A percentile compares a stretch with the other conserved stretches of the same genome.
Conservation (phyloP, 2,113 vertebrate species). For the Fulmarus glacialis region DNA sequence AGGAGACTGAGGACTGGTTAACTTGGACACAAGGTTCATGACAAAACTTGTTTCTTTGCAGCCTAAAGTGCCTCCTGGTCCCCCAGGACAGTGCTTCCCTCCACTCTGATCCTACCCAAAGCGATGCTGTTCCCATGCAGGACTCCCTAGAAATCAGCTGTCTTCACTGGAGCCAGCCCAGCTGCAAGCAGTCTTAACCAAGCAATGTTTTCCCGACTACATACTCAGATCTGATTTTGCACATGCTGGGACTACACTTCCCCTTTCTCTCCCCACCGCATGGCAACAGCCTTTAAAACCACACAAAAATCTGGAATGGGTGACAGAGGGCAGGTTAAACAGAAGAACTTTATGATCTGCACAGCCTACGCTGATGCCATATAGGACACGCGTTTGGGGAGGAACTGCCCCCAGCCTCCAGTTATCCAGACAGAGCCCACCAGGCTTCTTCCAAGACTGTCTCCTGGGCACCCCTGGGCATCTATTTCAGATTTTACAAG, state of each 20-base stretch:
- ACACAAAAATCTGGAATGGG: neutral
- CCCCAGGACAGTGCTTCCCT: neutral
- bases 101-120: neutral
- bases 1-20: neutral
- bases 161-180: neutral
- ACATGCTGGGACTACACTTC: neutral
- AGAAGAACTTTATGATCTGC: neutral
- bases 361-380: neutral
- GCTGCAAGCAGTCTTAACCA: neutral
- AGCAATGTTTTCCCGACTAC: neutral
- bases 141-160: neutral
- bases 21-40: neutral
- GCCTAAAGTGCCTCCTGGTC: neutral
- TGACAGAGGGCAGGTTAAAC: neutral
- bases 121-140: neutral
- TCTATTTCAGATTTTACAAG: constrained; percentile 43
- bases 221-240: neutral
- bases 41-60: neutral
- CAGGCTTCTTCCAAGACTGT: constrained; percentile 6
- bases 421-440: constrained; percentile 28
- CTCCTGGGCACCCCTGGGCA: neutral
- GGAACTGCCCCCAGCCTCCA: neutral
- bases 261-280: neutral
- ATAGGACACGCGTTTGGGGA: neutral
- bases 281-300: neutral